A percentile compares a stretch with the other conserved stretches of the same genome.
Evolutionary conservation across 2,797 vertebrate genomes (phyloP).

Genomic region (Periparus ater): DNA sequence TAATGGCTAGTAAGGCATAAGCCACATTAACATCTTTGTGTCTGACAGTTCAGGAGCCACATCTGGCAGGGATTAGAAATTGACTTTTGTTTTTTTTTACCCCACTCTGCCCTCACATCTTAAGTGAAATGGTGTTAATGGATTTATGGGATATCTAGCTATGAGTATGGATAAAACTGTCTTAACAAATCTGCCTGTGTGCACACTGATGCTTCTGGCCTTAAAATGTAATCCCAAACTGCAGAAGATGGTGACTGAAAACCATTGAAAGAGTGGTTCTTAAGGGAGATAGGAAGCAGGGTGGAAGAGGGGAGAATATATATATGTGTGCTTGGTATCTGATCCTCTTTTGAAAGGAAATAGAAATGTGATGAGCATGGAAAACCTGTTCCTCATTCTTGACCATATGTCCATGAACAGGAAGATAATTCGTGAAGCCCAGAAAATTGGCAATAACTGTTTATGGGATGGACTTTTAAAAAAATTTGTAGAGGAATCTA

Average conservation of each 20-base stretch:
- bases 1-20: not conserved
- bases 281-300: not conserved
- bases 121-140: not conserved
- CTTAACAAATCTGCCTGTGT: not conserved
- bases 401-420: not conserved
- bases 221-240: not conserved
- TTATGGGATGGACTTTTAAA: not conserved
- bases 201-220: not conserved
- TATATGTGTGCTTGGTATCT: not conserved
- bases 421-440: not conserved
- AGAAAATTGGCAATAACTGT: not conserved
- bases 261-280: not conserved
- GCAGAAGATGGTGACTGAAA: not conserved
- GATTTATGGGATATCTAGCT: not conserved
- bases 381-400: slow-evolving; percentile 14
- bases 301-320: not conserved
- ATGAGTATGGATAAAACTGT: not conserved
- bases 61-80: not conserved
- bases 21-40: not conserved
- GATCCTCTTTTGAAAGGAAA: not conserved
- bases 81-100: not conserved
- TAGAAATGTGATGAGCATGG: not conserved
- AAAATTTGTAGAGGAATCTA: not conserved
- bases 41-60: not conserved
- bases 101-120: rapidly evolving